Percentiles rank a stretch among this genome's conserved stretches.
Evolutionary conservation across 2,888 invertebrate genomes (phyloP).

Genomic region (Linhomoeus sp.): DNA sequence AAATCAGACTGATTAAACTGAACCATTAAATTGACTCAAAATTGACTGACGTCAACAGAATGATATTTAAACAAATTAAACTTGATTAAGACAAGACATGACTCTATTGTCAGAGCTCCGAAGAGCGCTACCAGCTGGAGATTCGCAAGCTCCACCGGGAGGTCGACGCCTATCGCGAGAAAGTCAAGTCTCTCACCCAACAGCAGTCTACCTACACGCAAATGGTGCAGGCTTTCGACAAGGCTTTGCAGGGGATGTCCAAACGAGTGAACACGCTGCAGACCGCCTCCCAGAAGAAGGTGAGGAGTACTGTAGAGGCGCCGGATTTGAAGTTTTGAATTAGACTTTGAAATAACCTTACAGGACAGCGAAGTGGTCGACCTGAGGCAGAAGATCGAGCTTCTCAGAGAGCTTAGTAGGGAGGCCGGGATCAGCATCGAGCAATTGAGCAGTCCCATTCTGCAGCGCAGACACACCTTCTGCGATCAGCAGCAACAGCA

Average conservation of each 20-base stretch:
- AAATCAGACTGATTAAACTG: too few relatives aligned
- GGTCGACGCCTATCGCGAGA: constrained; percentile 76
- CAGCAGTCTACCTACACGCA: constrained; percentile 69
- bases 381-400: constrained; percentile 72
- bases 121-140: constrained; percentile 87
- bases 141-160: constrained; percentile 76
- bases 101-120: too few relatives aligned
- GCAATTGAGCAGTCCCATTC: constrained; percentile 19
- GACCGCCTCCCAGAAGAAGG: too few relatives aligned
- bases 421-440: constrained; percentile 49
- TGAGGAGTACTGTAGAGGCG: too few relatives aligned
- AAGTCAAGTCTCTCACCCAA: constrained; percentile 78
- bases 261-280: constrained; percentile 78
- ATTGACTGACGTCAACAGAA: too few relatives aligned
- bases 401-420: constrained; percentile 69
- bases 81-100: too few relatives aligned
- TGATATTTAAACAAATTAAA: too few relatives aligned
- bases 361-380: constrained; percentile 82
- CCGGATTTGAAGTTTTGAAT: too few relatives aligned
- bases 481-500: too few relatives aligned
- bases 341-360: too few relatives aligned
- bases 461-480: constrained; percentile 32
- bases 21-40: too few relatives aligned
- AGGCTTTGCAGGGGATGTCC: constrained; percentile 87
- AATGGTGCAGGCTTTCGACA: constrained; percentile 86